phyloP scores from a whole-genome alignment of 2,113 vertebrate species.

The Alaudala cheleensis region DNA sequence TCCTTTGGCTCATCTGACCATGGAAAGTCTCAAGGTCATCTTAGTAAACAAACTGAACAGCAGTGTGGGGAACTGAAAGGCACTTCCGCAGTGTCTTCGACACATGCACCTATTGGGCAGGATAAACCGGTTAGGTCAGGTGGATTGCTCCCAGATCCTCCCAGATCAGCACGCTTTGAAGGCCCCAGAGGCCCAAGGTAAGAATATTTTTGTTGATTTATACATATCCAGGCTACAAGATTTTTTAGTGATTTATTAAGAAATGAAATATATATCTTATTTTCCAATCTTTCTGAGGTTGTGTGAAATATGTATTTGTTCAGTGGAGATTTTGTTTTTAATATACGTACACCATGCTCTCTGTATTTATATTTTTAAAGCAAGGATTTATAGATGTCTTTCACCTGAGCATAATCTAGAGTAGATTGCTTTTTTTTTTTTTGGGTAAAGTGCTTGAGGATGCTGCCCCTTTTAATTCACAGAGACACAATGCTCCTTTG shows the following conservation, averaged over 20 bases:
- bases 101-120: constrained; percentile 38
- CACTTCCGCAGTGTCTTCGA: constrained; percentile 46
- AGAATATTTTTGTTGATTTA: constrained; percentile 5
- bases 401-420: background rate
- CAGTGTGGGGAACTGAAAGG: constrained; percentile 64
- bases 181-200: constrained; percentile 83
- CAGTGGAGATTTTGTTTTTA: background rate
- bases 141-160: constrained; percentile 75
- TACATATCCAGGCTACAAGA: background rate
- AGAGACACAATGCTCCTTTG: background rate
- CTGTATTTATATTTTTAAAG: background rate
- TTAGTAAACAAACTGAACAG: constrained; percentile 66
- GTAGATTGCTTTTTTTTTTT: background rate
- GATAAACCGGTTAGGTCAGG: constrained; percentile 74
- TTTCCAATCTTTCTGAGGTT: background rate
- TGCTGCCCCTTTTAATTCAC: background rate
- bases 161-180: constrained; percentile 80
- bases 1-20: constrained; percentile 70
- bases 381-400: background rate
- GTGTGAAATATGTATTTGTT: background rate
- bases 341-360: background rate
- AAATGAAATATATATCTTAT: background rate
- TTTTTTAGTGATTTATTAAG: background rate
- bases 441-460: background rate
- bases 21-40: constrained; percentile 67